Base-by-base conservation (phyloP, 2,797 vertebrate species). In the Pogoniulus pusillus region DNA sequence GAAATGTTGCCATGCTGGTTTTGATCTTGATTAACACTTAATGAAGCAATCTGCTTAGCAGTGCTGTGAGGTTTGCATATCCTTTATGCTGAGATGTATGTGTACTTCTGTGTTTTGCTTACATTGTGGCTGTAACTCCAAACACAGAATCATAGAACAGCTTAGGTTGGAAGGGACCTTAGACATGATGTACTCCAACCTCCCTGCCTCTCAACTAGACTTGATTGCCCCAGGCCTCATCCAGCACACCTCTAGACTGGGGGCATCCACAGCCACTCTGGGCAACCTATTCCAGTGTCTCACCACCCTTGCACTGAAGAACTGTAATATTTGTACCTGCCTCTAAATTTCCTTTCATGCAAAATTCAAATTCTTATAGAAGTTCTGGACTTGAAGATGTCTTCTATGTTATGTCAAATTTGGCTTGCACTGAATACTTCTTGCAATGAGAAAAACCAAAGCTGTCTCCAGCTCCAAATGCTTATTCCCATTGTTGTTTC, bases 381-480 rank as follows among this genome's bases (percentile, higher is more conserved):
- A 83, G 45, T 57, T 87, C 17, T 80, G 59, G 29, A 59, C 29
- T 30, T 29, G 41, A 93, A 10, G n/a, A 26, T 83, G 35, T 88
- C 8, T 85, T 91, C 63, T 76, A 47, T 87, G 41, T 81, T 90
- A 64, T n/a, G 23, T 84, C 59, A 79, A 92, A 47, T n/a, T 73
- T 83, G 81, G 3, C 7, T 55, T 94, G 35, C 7, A 95, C 91
- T 97, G 96, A 97, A 97, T 97, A 95, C 92, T 96, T 95, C 93
- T 97, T 98, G 71, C 97, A 98, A 98, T 97, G 93, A 94, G 23
- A 7, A 24, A 94, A 96, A 94, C 96, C 97, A 91, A 97, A 97
- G 95, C 95, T 97, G 93, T 97, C 93, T 97, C 97, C 95, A 97
- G 91, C 96, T 98, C 97, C 97, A 98, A 98, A 98, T 97, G 96